phyloP scores from a whole-genome alignment of 2,888 invertebrate genomes.

The Drosophila hawaiiensis region DNA sequence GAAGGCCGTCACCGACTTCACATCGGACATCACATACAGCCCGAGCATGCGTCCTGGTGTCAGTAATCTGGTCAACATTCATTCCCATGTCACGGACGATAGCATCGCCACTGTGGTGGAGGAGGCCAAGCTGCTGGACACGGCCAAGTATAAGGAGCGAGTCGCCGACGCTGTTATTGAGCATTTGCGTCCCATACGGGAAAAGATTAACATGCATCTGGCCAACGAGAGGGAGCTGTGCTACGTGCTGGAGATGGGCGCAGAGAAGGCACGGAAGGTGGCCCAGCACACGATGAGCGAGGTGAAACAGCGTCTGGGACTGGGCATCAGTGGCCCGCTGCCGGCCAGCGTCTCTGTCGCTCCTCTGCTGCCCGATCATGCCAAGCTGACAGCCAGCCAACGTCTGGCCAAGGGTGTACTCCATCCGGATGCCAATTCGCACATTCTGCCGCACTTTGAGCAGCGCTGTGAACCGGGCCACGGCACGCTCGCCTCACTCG shows the following conservation, averaged over 20 bases:
- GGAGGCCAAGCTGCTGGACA: slow-evolving; percentile 89
- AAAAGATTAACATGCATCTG: slow-evolving; percentile 87
- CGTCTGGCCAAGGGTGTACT: slow-evolving; percentile 42
- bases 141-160: slow-evolving; percentile 90
- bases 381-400: slow-evolving; percentile 57
- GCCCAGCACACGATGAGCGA: slow-evolving; percentile 89
- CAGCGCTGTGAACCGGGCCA: slow-evolving; percentile 42
- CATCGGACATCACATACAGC: slow-evolving; percentile 93
- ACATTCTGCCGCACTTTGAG: slow-evolving; percentile 28
- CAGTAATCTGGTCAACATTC: slow-evolving; percentile 94
- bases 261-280: slow-evolving; percentile 87
- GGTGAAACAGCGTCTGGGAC: slow-evolving; percentile 88
- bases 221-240: slow-evolving; percentile 88
- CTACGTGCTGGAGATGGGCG: slow-evolving; percentile 88
- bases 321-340: slow-evolving; percentile 66
- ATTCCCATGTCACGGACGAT: slow-evolving; percentile 90
- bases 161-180: slow-evolving; percentile 91
- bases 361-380: slow-evolving; percentile 49
- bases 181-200: slow-evolving; percentile 89
- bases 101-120: slow-evolving; percentile 89
- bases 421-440: slow-evolving; percentile 39
- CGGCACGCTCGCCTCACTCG: neutral
- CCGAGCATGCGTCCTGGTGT: slow-evolving; percentile 93
- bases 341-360: slow-evolving; percentile 50
- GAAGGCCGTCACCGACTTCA: slow-evolving; percentile 96